A percentile compares a stretch with the other conserved stretches of the same genome.
These are phyloP conservation scores for Dunckerocampus dactyliophorus DNA, from an alignment of 2,113 vertebrate genomes.

Conservation along the genomic window DNA sequence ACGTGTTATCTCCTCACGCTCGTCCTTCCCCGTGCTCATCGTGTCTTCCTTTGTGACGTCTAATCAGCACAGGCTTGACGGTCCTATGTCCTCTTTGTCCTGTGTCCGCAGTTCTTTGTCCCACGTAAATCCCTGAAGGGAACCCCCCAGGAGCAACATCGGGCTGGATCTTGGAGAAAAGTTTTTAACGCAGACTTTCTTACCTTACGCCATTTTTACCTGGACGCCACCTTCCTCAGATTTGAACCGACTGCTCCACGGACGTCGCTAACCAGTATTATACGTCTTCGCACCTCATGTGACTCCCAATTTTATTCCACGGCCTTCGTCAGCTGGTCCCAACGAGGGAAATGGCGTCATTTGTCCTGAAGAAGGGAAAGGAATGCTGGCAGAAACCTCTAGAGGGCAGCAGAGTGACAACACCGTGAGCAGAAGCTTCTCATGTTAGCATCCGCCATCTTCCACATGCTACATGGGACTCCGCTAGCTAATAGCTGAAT, in stretches of 20 bases:
- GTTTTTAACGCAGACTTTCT: constrained; percentile 27
- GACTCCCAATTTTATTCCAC: background rate
- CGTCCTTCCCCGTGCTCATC: background rate
- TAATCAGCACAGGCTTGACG: background rate
- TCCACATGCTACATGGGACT: too few species aligned
- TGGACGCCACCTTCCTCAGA: constrained; percentile 11
- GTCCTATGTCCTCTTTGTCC: constrained; percentile 12
- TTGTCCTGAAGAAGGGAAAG: background rate
- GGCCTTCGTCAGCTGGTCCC: background rate
- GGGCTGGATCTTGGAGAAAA: background rate
- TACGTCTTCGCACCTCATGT: constrained; percentile 14
- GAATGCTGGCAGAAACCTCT: background rate
- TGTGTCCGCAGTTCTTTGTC: constrained; percentile 73
- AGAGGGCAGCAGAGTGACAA: too few species aligned
- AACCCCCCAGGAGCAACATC: background rate
- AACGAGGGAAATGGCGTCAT: background rate
- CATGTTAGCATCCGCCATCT: too few species aligned
- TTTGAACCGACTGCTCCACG: constrained; percentile 34
- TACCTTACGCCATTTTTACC: constrained; percentile 23
- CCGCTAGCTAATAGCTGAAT: constrained; percentile 26
- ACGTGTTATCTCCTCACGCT: constrained; percentile 10
- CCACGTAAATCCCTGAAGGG: constrained; percentile 57
- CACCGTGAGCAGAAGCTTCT: too few species aligned
- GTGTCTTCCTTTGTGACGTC: background rate
- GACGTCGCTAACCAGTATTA: constrained; percentile 59